A percentile compares a stretch with the other conserved stretches of the same genome.
These are phyloP conservation scores for Neomicropteryx cornuta DNA, from an alignment of 1,140 invertebrate genomes.

Conservation along the genomic window DNA sequence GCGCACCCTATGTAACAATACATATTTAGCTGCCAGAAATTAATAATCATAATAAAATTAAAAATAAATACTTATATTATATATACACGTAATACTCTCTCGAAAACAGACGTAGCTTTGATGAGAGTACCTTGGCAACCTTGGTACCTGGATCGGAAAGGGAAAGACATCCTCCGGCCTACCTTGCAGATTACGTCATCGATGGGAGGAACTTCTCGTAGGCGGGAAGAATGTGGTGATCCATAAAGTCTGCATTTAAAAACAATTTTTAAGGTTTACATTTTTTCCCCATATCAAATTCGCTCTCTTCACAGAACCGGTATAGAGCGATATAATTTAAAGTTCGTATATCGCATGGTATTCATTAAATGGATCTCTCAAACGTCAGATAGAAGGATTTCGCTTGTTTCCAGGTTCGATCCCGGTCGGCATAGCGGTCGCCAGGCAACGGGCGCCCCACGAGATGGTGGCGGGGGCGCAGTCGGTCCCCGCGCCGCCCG, in stretches of 20 bases:
- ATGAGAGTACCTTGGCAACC: background rate
- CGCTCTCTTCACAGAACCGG: no score
- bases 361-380: slow-evolving; percentile 4
- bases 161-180: no score
- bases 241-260: background rate
- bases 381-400: slow-evolving; percentile 3
- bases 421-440: slow-evolving; percentile 77
- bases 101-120: no score
- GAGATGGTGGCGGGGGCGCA: slow-evolving; percentile 29
- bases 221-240: slow-evolving; percentile 1
- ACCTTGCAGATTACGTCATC: no score
- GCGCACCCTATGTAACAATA: no score
- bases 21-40: no score
- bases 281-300: no score
- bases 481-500: slow-evolving; percentile 29
- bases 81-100: no score
- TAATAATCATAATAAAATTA: no score
- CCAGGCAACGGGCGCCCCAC: slow-evolving; percentile 58
- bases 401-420: slow-evolving; percentile 43
- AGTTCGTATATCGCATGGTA: background rate
- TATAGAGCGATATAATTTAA: background rate
- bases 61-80: no score
- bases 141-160: background rate
- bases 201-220: no score
- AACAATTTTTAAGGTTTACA: no score